Evolutionary conservation across 2,888 invertebrate species (phyloP).

Genomic region (Mythimna pallens): DNA sequence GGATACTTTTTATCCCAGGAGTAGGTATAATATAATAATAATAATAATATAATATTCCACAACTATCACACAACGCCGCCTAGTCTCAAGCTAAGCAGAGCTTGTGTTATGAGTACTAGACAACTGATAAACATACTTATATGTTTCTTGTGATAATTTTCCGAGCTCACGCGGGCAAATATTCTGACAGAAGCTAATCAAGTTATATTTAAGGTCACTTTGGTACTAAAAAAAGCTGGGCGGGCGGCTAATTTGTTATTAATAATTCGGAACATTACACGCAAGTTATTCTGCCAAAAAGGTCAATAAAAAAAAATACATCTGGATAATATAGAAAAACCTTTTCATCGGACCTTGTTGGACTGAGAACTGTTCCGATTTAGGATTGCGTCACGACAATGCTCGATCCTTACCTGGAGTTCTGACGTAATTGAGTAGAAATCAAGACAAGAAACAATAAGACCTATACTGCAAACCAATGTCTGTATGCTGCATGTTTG

Average conservation of each 20-base stretch:
- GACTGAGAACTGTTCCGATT: constrained; percentile 33
- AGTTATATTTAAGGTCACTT: constrained; percentile 16
- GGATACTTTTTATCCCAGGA: too few relatives aligned
- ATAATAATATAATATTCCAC: too few relatives aligned
- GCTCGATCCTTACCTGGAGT: constrained; percentile 44
- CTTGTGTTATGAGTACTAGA: too few relatives aligned
- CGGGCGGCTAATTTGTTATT: neutral
- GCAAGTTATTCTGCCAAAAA: constrained; percentile 8
- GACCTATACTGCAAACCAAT: constrained; percentile 8
- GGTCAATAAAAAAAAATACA: constrained; percentile 3
- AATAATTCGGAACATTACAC: neutral
- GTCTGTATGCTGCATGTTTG: neutral
- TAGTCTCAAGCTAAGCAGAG: too few relatives aligned
- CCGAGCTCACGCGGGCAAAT: too few relatives aligned
- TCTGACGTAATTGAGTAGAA: constrained; percentile 53
- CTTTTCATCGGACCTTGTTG: constrained; percentile 17
- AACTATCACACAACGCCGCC: too few relatives aligned
- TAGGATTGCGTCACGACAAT: constrained; percentile 46
- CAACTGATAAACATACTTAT: too few relatives aligned
- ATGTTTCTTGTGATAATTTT: too few relatives aligned
- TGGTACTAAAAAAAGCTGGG: neutral
- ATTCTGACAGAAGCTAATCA: neutral
- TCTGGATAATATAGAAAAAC: constrained; percentile 26
- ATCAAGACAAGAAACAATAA: constrained; percentile 36
- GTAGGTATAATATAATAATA: too few relatives aligned